Evolutionary conservation across 2,888 invertebrate species (phyloP).

Genomic region (Erpobdella octoculata): DNA sequence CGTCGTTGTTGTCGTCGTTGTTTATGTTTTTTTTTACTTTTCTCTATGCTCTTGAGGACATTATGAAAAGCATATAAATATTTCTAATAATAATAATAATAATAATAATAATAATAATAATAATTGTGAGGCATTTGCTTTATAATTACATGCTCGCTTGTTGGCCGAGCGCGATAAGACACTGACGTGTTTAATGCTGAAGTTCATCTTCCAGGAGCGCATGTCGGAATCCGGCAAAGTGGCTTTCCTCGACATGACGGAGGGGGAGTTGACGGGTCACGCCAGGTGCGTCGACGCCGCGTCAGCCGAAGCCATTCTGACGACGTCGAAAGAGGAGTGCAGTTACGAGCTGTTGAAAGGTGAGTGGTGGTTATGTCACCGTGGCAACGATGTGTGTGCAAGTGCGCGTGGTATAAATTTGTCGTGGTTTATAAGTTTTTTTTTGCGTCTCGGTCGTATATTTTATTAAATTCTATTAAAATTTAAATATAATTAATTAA

Average conservation of each 20-base stretch:
- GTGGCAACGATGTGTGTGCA: background rate
- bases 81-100: background rate
- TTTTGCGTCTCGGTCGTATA: background rate
- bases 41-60: background rate
- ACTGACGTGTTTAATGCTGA: no score
- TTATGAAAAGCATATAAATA: background rate
- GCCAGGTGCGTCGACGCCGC: slow-evolving; percentile 56
- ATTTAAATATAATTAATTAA: no score
- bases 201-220: no score
- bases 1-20: no score
- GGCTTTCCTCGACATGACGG: slow-evolving; percentile 72
- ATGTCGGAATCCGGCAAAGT: slow-evolving; percentile 54
- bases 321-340: background rate
- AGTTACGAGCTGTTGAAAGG: background rate
- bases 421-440: background rate
- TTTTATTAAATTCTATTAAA: background rate
- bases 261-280: slow-evolving; percentile 63
- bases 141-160: background rate
- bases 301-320: slow-evolving; percentile 27
- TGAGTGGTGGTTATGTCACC: background rate
- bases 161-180: background rate
- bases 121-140: background rate
- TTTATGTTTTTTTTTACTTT: no score
- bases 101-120: background rate
- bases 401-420: background rate